Base-by-base conservation (phyloP, 1,140 invertebrate species). In the Nilaparvata lugens region DNA sequence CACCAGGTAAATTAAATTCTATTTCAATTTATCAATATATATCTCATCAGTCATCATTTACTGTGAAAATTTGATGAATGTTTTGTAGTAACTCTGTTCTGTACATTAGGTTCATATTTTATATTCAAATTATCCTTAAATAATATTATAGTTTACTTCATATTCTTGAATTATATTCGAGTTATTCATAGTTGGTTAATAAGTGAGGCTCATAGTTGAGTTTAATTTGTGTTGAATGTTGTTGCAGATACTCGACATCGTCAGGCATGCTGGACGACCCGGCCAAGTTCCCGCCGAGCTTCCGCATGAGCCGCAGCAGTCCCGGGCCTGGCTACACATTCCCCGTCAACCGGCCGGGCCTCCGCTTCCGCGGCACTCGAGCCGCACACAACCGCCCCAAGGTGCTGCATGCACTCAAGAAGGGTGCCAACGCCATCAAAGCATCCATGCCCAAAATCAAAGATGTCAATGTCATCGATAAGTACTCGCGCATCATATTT, bases 391-490 rank as follows among this genome's bases (percentile, higher is more conserved):
- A 78, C 51, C 80, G 80, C 64, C 85, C 85, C 16, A 84, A 87
- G 75, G 78, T 93, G 67, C 76, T 91, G 24, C 86, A 90, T 68
- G 88, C 87, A 5, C 76, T 92, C 19, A 81, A 84, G 56, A 83
- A 82, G 66, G 87, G 89, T 19, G 89, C 89, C 1, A 85, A 85
- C 4, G 87, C 87, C 5, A 73, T 92, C 48, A 86, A 86, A 68
- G 81, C 86, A 6, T 90, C 88, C 4, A 88, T 97, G 76, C 95
- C 93, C 1, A 88, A 89, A 73, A 95, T 98, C 66, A 91, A 94
- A 70, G 94, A 98, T 74, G 94, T 98, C 38, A 97, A 97, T 72
- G 87, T 95, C 48, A 98, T 98, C 68, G 95, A 98, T 75, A 95
- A 95, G 70, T 96, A 95, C 71, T 95, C 94, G 7, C 79, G 95